Evolutionary conservation across 2,113 vertebrate species (phyloP).

Genomic region (Capreolus pygargus): DNA sequence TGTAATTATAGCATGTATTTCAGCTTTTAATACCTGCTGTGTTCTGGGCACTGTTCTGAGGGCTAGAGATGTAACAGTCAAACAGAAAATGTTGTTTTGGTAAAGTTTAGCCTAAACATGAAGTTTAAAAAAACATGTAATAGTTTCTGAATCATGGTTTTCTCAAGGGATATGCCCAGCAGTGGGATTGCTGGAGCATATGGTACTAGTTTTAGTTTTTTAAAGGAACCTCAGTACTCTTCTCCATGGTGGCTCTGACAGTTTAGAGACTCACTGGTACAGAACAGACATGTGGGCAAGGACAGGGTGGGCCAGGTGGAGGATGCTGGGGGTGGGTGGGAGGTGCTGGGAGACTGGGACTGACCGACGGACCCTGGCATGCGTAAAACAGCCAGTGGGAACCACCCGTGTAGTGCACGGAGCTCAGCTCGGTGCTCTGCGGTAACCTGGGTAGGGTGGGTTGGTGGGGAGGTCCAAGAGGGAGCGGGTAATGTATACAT

Average conservation of each 20-base stretch:
- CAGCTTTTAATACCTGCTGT: neutral
- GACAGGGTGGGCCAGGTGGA: neutral
- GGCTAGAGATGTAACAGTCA: neutral
- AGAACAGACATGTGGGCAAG: neutral
- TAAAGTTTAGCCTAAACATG: neutral
- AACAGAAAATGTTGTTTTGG: neutral
- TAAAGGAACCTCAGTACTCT: neutral
- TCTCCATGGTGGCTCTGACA: neutral
- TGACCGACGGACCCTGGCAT: neutral
- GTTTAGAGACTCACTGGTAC: neutral
- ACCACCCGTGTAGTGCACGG: neutral
- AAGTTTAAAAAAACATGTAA: neutral
- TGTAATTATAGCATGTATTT: neutral
- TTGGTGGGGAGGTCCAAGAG: neutral
- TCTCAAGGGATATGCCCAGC: neutral
- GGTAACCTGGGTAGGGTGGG: neutral
- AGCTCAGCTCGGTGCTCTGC: neutral
- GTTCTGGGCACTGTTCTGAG: neutral
- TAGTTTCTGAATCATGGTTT: neutral
- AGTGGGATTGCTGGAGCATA: neutral
- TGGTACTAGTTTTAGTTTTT: neutral
- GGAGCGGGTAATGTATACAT: neutral
- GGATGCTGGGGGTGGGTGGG: neutral
- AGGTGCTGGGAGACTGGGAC: neutral
- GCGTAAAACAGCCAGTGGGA: neutral